A percentile compares a stretch with the other conserved stretches of the same genome.
These are phyloP conservation scores for Idaea biselata DNA, from an alignment of 2,888 invertebrate species.

Conservation along the genomic window DNA sequence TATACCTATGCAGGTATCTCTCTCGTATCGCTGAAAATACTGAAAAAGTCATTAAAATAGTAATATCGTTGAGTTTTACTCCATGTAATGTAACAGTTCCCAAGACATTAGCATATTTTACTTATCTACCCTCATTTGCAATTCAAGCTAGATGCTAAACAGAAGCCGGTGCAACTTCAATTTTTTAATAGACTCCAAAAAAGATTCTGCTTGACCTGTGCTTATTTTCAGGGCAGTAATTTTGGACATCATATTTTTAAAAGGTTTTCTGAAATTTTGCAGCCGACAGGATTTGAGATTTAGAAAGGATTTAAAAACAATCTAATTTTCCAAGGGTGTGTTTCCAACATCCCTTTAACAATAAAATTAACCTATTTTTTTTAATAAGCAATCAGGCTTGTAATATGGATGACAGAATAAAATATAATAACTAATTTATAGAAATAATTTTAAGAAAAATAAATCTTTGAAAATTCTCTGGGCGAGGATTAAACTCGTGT, in stretches of 20 bases:
- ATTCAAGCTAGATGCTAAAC: not conserved
- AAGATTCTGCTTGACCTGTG: not conserved
- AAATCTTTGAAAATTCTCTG: too few relatives aligned
- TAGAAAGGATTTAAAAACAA: too few relatives aligned
- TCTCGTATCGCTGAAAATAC: not conserved
- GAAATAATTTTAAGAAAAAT: too few relatives aligned
- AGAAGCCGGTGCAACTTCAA: not conserved
- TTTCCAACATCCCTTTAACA: too few relatives aligned
- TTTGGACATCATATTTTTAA: not conserved
- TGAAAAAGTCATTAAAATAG: not conserved
- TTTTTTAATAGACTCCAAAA: not conserved
- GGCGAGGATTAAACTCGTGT: too few relatives aligned
- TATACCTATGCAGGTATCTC: not conserved
- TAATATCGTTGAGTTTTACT: not conserved
- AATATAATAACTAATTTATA: too few relatives aligned
- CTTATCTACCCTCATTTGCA: conserved; percentile 1
- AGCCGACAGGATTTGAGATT: too few relatives aligned
- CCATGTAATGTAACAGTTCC: conserved; percentile 1
- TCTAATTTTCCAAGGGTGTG: too few relatives aligned
- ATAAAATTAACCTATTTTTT: too few relatives aligned
- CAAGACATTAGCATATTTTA: conserved; percentile 1
- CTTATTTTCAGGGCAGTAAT: not conserved
- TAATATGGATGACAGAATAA: too few relatives aligned
- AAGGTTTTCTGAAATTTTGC: too few relatives aligned
- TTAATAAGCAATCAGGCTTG: too few relatives aligned